Conservation (phyloP, 2,113 vertebrate genomes). For the Pelusios castaneus region DNA sequence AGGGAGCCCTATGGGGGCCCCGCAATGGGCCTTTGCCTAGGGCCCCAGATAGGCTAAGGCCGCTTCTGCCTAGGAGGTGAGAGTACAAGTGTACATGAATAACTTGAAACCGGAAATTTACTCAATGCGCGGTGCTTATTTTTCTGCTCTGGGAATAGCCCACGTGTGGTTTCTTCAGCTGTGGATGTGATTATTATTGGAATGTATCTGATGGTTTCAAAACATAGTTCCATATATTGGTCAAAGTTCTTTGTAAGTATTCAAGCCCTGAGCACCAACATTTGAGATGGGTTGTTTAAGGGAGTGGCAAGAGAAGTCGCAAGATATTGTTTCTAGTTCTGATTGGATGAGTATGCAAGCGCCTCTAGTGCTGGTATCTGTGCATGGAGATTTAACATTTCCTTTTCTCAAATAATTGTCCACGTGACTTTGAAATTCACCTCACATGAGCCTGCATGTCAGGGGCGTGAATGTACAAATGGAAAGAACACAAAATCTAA, state of each 20-base stretch:
- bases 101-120: not conserved
- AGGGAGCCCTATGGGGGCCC: too few relatives aligned
- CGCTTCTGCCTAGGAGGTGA: constrained; percentile 32
- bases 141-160: not conserved
- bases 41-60: too few relatives aligned
- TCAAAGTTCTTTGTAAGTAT: not conserved
- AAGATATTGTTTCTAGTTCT: not conserved
- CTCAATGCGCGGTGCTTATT: not conserved
- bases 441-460: not conserved
- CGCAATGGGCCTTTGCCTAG: too few relatives aligned
- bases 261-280: not conserved
- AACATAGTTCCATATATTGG: not conserved
- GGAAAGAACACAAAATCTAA: not conserved
- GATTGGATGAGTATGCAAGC: not conserved
- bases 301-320: not conserved
- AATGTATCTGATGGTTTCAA: not conserved
- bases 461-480: not conserved
- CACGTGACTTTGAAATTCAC: not conserved
- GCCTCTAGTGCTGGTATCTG: not conserved
- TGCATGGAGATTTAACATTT: too few relatives aligned
- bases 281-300: fast-evolving
- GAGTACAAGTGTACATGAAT: not conserved
- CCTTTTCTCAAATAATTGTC: too few relatives aligned
- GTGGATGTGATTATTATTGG: not conserved
- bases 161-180: not conserved